phyloP scores from a whole-genome alignment of 2,113 vertebrate species.

The Nothobranchius kuhntae region DNA sequence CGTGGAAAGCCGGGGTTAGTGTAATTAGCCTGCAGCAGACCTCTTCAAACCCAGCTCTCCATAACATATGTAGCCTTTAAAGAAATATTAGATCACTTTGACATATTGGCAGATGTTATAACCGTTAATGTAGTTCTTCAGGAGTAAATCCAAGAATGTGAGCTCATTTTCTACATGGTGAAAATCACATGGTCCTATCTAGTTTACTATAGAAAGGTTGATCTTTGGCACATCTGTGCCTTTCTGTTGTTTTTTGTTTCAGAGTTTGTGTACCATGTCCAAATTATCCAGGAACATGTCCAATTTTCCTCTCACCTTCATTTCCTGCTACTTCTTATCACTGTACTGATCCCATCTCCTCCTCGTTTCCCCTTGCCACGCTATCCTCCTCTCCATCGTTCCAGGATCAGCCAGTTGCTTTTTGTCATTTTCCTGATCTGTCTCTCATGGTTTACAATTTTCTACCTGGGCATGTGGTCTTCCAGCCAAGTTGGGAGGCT shows the following conservation, averaged over 20 bases:
- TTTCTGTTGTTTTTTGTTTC: not conserved
- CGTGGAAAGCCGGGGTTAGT: too few relatives aligned
- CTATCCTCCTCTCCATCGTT: conserved; percentile 7
- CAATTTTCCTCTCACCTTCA: conserved; percentile 11
- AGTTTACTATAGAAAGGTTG: not conserved
- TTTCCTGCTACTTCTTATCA: conserved; percentile 21
- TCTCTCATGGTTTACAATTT: conserved; percentile 49
- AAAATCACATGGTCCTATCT: too few relatives aligned
- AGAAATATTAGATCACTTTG: too few relatives aligned
- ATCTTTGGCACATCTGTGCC: not conserved
- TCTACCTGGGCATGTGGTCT: conserved; percentile 49
- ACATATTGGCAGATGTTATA: too few relatives aligned
- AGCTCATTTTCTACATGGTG: too few relatives aligned
- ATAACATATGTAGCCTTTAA: too few relatives aligned
- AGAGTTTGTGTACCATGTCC: not conserved
- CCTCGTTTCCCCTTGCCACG: not conserved
- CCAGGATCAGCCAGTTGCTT: conserved; percentile 29
- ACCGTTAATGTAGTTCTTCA: too few relatives aligned
- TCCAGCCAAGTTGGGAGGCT: conserved; percentile 39
- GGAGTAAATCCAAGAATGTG: too few relatives aligned
- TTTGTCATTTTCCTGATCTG: conserved; percentile 54
- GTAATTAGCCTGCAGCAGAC: too few relatives aligned
- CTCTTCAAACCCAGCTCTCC: too few relatives aligned
- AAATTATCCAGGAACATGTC: not conserved
- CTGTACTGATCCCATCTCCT: conserved; percentile 26